Base-by-base conservation (phyloP, 2,113 vertebrate genomes). In the Coptodon bakossiorum region DNA sequence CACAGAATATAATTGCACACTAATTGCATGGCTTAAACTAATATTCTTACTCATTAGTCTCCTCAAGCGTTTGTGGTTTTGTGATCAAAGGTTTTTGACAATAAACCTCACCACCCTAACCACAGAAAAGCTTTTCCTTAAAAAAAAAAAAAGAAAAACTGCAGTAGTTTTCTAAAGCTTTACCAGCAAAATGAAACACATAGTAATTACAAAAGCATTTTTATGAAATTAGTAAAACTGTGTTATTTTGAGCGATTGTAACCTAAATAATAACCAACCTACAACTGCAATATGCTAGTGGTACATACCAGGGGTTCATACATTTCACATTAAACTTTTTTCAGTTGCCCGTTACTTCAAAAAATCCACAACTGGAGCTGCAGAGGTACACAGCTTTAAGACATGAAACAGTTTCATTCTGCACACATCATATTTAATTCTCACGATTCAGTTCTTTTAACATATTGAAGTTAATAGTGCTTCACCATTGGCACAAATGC, bases 11-110 rank as follows among this genome's bases (percentile, higher is more conserved):
- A 88, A 92, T 91, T 90, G 71, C 22, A 82, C 53, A 29, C 73
- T 90, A 88, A 91, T 94, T 91, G 84, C 79, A 68, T 17, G 31
- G 54, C 36, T 89, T 91, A 84, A 86, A 88, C 52, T 88, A 85
- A 86, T 91, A 86, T 88, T 79, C 82, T 87, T 80, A 84, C 66
- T 86, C 86, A 83, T 82, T 89, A 84, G 91, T 91, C 68, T 86
- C 36, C 52, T 90, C 57, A n/a, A 80, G 79, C 68, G 9, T 91
- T 91, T 84, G 81, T 87, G 78, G 50, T 89, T 91, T 92, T 84
- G 54, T 89, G 86, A 88, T 91, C 81, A 87, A 86, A 92, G 81
- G 59, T 84, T 91, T 94, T 68, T 79, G 82, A 80, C 38, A 81
- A 90, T 86, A 85, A 71, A 54, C 45, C 68, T 68, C 36, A 84